Conservation (phyloP, 2,113 vertebrate species). For the Clupea harengus region DNA sequence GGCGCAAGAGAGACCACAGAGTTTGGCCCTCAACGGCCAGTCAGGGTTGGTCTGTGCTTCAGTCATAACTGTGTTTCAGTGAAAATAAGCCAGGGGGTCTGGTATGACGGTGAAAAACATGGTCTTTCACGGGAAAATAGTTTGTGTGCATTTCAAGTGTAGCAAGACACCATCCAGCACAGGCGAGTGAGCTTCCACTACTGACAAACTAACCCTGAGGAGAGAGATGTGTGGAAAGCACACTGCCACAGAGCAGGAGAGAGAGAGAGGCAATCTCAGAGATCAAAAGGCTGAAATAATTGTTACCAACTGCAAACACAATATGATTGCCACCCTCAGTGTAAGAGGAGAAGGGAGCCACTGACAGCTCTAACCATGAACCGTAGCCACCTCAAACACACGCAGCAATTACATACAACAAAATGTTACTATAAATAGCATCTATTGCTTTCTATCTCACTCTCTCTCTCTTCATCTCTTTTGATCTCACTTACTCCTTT, state of each 20-base stretch:
- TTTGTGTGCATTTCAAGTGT: not conserved
- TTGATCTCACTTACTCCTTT: conserved; percentile 2
- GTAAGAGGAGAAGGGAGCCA: conserved; percentile 9
- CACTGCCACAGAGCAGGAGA: not conserved
- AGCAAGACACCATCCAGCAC: not conserved
- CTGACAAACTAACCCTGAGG: not conserved
- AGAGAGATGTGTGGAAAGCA: conserved; percentile 10
- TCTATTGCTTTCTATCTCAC: conserved; percentile 8
- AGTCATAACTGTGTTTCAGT: not conserved
- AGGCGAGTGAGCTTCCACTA: not conserved
- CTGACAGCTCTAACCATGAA: conserved; percentile 14
- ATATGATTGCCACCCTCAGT: conserved; percentile 15
- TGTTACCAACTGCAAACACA: conserved; percentile 11
- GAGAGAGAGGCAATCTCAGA: not conserved
- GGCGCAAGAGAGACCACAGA: not conserved
- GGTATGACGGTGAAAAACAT: not conserved
- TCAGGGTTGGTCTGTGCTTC: not conserved
- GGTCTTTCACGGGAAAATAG: not conserved
- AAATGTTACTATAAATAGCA: conserved; percentile 24
- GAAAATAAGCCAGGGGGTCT: not conserved
- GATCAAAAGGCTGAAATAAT: conserved; percentile 16
- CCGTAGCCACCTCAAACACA: conserved; percentile 16
- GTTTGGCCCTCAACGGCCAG: not conserved
- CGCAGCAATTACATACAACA: not conserved
- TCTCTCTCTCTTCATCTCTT: not conserved